Conservation (phyloP, 2,797 vertebrate species). For the Betta splendens region DNA sequence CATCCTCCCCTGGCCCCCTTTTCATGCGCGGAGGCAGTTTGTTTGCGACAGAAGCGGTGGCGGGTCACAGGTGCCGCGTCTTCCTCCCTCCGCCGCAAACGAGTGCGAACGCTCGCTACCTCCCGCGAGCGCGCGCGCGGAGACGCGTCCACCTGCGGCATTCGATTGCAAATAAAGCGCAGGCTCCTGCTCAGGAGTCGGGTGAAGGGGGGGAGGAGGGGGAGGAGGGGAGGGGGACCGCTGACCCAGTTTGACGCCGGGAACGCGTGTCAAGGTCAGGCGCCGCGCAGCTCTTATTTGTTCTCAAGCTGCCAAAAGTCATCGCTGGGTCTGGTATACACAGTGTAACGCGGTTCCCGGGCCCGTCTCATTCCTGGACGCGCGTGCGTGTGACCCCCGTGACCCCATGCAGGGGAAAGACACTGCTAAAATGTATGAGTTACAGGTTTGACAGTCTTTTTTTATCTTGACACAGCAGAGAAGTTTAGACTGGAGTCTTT, state of each 20-base stretch:
- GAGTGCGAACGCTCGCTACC: conserved; percentile 65
- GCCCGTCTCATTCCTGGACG: conserved; percentile 23
- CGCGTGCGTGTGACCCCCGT: conserved; percentile 34
- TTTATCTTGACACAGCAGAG: too few species aligned
- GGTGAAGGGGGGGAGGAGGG: too few species aligned
- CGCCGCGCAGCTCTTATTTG: conserved; percentile 74
- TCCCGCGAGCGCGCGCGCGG: conserved; percentile 49
- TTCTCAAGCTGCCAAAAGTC: conserved; percentile 69
- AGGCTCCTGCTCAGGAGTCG: conserved; percentile 53
- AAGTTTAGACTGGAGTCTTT: too few species aligned
- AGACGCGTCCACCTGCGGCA: conserved; percentile 51
- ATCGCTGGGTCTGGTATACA: conserved; percentile 65
- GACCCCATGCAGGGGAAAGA: conserved; percentile 8
- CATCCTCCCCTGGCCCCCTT: conserved; percentile 53
- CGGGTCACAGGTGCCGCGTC: conserved; percentile 80
- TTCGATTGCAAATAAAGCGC: conserved; percentile 62
- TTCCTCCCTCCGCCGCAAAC: conserved; percentile 64
- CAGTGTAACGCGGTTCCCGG: conserved; percentile 26
- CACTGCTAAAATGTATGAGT: conserved; percentile 7
- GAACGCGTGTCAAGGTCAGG: conserved; percentile 77
- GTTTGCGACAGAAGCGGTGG: conserved; percentile 63
- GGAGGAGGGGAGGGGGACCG: too few species aligned
- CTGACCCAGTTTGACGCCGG: conserved; percentile 76
- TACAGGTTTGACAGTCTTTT: too few species aligned
- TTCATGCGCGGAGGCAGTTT: conserved; percentile 68